phyloP scores from a whole-genome alignment of 1,140 invertebrate species.

The Achroia grisella region DNA sequence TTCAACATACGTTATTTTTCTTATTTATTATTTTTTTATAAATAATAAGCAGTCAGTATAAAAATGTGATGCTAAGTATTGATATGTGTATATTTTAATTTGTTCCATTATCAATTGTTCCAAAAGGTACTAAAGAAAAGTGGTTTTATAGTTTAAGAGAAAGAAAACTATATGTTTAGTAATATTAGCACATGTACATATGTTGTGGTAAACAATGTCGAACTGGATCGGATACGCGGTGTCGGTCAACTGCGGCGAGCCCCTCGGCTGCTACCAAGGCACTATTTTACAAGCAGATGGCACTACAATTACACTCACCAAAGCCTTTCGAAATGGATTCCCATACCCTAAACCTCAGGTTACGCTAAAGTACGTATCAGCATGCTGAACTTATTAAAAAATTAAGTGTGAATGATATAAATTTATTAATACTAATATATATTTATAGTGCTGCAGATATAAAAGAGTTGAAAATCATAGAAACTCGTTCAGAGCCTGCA shows the following conservation, averaged over 20 bases:
- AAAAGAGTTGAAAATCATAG: constrained; percentile 64
- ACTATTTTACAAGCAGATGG: constrained; percentile 83
- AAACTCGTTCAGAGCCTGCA: constrained; percentile 22
- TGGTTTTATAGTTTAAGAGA: too few species aligned
- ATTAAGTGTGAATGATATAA: too few species aligned
- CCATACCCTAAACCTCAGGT: constrained; percentile 73
- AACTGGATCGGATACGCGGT: constrained; percentile 84
- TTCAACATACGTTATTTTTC: too few species aligned
- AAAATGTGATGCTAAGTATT: too few species aligned
- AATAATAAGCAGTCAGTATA: too few species aligned
- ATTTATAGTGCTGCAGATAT: constrained; percentile 62
- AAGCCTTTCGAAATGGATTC: constrained; percentile 88
- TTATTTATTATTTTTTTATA: too few species aligned
- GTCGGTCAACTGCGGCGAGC: constrained; percentile 83
- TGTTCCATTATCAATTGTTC: too few species aligned
- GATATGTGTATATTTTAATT: too few species aligned
- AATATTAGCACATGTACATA: not conserved
- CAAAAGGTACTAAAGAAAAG: too few species aligned
- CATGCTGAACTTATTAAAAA: too few species aligned
- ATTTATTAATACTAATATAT: not conserved
- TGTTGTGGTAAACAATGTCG: constrained; percentile 50
- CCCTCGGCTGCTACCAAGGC: constrained; percentile 84
- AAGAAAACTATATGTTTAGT: too few species aligned
- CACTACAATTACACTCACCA: constrained; percentile 81
- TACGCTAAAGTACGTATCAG: constrained; percentile 56